Base-by-base conservation (phyloP, 2,797 vertebrate genomes). In the Tangara arthus region DNA sequence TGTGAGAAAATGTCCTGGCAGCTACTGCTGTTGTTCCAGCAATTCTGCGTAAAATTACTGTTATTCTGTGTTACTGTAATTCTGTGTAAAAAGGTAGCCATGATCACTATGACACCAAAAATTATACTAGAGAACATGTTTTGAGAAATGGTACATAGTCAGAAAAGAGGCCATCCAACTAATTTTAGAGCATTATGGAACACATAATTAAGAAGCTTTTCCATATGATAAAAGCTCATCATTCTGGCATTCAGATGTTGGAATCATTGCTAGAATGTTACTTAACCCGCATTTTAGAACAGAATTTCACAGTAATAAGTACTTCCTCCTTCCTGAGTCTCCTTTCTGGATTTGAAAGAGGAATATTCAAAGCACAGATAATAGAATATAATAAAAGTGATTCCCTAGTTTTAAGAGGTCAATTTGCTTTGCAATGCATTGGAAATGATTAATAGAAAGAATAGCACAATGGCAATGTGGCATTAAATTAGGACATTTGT, bases 131-230 rank as follows among this genome's bases (percentile, higher is more conserved):
- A 78, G 28, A 92, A 89, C 4, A 50, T 73, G 42, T 89, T 95
- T 91, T 35, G 42, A 37, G 85, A 94, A 95, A 78, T 23, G 15
- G 57, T 71, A 80, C 35, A 68, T 19, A 80, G 78, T 75, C 79
- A 85, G 57, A 92, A 87, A 82, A 82, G 71, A 92, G 50, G 39
- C 35, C 35, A 83, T 78, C 39, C 55, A 78, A 86, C 65, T 94
- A 91, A 95, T 95, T 94, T 93, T 95, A 81, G 65, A 83, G 39
- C 32, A 81, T 85, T 92, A 92, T 61, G 53, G 71, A 93, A 94
- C 85, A 77, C 15, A 81, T 68, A 87, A 93, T 95, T 95, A 95
- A 80, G 72, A 44, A 89, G 57, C 18, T 92, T 89, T 93, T 91
- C 64, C 30, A 37, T 92, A 82, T 39, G 56, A 92, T 63, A 84